phyloP scores from a whole-genome alignment of 92 coral and sea anemone genomes.

The Parazoanthus swiftii region DNA sequence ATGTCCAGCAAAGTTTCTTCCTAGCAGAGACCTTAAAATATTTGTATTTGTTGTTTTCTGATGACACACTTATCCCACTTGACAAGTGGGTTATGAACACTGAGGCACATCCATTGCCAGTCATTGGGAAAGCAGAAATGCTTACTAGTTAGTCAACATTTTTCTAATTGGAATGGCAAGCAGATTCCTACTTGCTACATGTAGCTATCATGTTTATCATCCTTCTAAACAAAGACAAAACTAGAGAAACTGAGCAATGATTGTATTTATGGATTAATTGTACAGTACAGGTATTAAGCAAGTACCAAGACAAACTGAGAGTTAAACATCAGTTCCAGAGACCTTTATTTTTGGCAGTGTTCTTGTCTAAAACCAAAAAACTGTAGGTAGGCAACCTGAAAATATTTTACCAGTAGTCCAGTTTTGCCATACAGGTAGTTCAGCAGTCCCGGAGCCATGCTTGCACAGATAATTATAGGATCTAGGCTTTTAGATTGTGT shows the following conservation, averaged over 20 bases:
- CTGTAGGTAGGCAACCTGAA: no score
- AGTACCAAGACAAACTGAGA: no score
- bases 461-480: no score
- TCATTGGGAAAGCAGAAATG: slow-evolving; percentile 71
- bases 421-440: no score
- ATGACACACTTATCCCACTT: slow-evolving; percentile 84
- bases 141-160: neutral
- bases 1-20: slow-evolving; percentile 98
- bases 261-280: no score
- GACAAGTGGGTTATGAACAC: slow-evolving; percentile 96
- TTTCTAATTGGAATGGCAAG: slow-evolving; percentile 16
- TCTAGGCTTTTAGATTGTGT: no score
- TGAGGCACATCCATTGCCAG: slow-evolving; percentile 95
- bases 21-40: slow-evolving; percentile 95
- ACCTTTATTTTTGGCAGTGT: no score
- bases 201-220: neutral
- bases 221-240: neutral
- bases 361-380: no score
- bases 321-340: no score
- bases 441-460: no score
- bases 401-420: no score
- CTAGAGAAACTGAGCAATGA: neutral
- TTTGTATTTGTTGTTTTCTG: slow-evolving; percentile 91
- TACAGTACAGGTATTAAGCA: no score
- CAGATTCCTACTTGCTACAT: neutral